phyloP scores from a whole-genome alignment of 2,113 vertebrate genomes.

The Brachirus orientalis region DNA sequence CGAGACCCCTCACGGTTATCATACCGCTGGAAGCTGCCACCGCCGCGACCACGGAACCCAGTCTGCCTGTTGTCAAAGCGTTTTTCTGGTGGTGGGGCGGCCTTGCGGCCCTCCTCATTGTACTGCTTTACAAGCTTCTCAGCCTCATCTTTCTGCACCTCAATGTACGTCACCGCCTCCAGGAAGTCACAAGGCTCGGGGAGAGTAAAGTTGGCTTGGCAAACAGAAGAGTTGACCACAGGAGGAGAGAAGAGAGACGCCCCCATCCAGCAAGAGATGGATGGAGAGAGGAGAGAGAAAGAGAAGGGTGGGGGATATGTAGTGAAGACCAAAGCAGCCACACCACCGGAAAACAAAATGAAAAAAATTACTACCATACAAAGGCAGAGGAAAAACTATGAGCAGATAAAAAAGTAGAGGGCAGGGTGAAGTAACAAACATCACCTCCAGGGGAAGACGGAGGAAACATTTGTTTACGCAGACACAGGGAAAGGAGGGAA shows the following conservation, averaged over 20 bases:
- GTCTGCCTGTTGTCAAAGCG: constrained; percentile 88
- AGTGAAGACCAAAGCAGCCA: constrained; percentile 77
- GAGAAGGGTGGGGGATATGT: constrained; percentile 43
- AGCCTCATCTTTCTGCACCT: constrained; percentile 88
- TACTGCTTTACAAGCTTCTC: constrained; percentile 88
- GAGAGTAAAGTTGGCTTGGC: constrained; percentile 88
- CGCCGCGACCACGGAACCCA: constrained; percentile 81
- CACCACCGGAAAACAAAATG: constrained; percentile 80
- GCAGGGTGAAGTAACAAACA: constrained; percentile 68
- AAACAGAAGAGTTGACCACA: constrained; percentile 58
- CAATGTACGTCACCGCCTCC: constrained; percentile 84
- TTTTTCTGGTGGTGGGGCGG: constrained; percentile 90
- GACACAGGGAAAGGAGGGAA: constrained; percentile 52
- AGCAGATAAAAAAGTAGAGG: constrained; percentile 66
- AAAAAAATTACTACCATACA: constrained; percentile 67
- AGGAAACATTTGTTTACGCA: constrained; percentile 76
- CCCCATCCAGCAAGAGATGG: constrained; percentile 60
- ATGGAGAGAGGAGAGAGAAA: constrained; percentile 35
- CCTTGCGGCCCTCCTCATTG: constrained; percentile 91
- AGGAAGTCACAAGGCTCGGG: constrained; percentile 90
- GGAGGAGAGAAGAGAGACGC: constrained; percentile 51
- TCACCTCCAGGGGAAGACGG: constrained; percentile 68
- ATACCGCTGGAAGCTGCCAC: constrained; percentile 86
- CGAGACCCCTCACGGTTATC: constrained; percentile 85
- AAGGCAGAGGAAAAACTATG: constrained; percentile 45